Conservation (phyloP, 2,888 invertebrate genomes). For the Erynnis tages region DNA sequence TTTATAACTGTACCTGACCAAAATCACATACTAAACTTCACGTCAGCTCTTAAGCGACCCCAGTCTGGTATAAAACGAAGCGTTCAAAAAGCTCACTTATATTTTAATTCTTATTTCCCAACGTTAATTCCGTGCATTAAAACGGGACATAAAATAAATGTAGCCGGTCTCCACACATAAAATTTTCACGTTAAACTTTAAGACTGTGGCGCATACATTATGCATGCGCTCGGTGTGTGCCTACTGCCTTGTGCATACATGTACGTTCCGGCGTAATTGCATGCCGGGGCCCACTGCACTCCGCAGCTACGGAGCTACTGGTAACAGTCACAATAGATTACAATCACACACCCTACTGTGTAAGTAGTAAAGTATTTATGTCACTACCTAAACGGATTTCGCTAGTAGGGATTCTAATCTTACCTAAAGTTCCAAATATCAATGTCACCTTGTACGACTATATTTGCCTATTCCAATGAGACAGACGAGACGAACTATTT, state of each 20-base stretch:
- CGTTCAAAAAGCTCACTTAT: background rate
- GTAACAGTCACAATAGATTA: conserved; percentile 8
- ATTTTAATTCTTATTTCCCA: background rate
- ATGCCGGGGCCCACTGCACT: conserved; percentile 11
- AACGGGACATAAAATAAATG: conserved; percentile 23
- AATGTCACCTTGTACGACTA: too few relatives aligned
- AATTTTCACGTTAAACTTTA: conserved; percentile 26
- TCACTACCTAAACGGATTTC: too few relatives aligned
- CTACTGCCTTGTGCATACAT: conserved; percentile 17
- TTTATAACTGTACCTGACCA: too few relatives aligned
- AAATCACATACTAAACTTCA: too few relatives aligned
- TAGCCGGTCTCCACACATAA: conserved; percentile 22
- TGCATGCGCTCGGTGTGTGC: conserved; percentile 22
- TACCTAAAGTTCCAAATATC: too few relatives aligned
- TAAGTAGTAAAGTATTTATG: too few relatives aligned
- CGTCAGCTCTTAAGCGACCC: too few relatives aligned
- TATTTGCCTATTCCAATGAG: too few relatives aligned
- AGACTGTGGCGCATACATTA: conserved; percentile 23
- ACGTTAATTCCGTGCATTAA: conserved; percentile 20
- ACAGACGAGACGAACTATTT: too few relatives aligned
- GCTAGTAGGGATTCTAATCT: too few relatives aligned
- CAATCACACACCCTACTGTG: background rate
- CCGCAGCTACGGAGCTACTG: background rate
- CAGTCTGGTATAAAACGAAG: background rate
- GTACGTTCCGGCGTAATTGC: conserved; percentile 23